These are phyloP conservation scores for Meloe dianella DNA, from an alignment of 2,888 invertebrate species.

Conservation along the genomic window DNA sequence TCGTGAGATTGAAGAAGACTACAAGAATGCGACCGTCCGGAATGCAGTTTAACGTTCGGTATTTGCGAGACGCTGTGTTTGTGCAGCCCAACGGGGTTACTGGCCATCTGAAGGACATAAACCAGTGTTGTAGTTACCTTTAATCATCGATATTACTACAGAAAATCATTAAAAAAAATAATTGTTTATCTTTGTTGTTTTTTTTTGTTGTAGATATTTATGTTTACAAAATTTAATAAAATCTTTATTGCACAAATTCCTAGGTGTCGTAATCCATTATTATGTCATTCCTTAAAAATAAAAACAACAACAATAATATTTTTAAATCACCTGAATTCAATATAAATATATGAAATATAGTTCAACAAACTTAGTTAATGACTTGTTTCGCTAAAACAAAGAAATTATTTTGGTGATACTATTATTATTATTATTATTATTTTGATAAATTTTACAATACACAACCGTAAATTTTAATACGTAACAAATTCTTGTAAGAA, in stretches of 20 bases:
- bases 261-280: not conserved
- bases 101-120: conserved; percentile 41
- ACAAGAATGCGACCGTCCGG: conserved; percentile 42
- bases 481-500: conserved; percentile 14
- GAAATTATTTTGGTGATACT: not conserved
- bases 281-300: not conserved
- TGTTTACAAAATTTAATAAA: not conserved
- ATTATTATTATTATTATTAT: too few species aligned
- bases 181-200: not conserved
- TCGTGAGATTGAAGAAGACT: conserved; percentile 38
- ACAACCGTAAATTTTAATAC: conserved; percentile 12
- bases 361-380: not conserved
- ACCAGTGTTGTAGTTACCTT: conserved; percentile 28
- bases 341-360: not conserved
- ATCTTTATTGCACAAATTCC: not conserved
- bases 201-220: too few species aligned
- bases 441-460: conserved; percentile 15
- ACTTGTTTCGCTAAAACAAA: not conserved
- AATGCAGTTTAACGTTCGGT: conserved; percentile 47
- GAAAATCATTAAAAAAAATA: conserved; percentile 6
- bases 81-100: conserved; percentile 38
- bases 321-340: not conserved
- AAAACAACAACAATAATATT: not conserved
- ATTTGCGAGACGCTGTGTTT: conserved; percentile 41
- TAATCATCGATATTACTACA: not conserved